These are phyloP conservation scores for Drosophila sulfurigaster DNA, from an alignment of 1,140 invertebrate genomes.

Conservation along the genomic window DNA sequence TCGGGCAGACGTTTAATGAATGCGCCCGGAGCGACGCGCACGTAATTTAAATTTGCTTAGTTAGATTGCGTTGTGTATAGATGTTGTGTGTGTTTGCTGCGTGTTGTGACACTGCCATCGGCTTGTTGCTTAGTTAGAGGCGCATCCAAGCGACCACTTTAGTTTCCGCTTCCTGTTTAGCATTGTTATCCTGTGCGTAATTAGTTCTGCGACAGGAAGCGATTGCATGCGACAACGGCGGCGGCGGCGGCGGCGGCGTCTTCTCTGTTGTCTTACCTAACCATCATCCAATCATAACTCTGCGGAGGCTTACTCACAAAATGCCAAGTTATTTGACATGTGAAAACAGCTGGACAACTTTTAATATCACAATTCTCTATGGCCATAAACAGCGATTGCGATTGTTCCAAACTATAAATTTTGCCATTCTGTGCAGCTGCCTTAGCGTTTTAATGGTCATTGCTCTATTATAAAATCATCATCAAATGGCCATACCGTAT, in stretches of 20 bases:
- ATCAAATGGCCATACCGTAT: constrained; percentile 39
- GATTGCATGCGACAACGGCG: constrained; percentile 18
- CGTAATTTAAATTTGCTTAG: constrained; percentile 82
- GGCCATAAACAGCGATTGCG: constrained; percentile 67
- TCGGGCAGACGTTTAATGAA: constrained; percentile 79
- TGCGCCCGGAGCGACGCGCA: constrained; percentile 71
- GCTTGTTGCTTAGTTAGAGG: constrained; percentile 62
- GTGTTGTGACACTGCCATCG: constrained; percentile 48
- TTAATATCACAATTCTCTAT: constrained; percentile 61
- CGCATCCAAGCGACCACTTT: constrained; percentile 60
- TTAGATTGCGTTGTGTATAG: constrained; percentile 60
- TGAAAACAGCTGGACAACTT: constrained; percentile 52
- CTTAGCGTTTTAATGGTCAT: constrained; percentile 44
- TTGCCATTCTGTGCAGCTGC: constrained; percentile 35
- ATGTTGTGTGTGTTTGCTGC: constrained; percentile 37
- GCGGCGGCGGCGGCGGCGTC: neutral
- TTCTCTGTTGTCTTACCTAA: constrained; percentile 25
- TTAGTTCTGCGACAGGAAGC: constrained; percentile 71
- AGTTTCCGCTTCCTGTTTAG: constrained; percentile 77
- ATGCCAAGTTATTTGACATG: constrained; percentile 62
- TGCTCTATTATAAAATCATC: constrained; percentile 67
- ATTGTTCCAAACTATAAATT: constrained; percentile 18
- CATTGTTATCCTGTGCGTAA: constrained; percentile 70
- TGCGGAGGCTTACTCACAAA: constrained; percentile 18
- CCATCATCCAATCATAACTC: constrained; percentile 13